These are phyloP conservation scores for Oxytorus armatus DNA, from an alignment of 2,888 invertebrate species.

Conservation along the genomic window DNA sequence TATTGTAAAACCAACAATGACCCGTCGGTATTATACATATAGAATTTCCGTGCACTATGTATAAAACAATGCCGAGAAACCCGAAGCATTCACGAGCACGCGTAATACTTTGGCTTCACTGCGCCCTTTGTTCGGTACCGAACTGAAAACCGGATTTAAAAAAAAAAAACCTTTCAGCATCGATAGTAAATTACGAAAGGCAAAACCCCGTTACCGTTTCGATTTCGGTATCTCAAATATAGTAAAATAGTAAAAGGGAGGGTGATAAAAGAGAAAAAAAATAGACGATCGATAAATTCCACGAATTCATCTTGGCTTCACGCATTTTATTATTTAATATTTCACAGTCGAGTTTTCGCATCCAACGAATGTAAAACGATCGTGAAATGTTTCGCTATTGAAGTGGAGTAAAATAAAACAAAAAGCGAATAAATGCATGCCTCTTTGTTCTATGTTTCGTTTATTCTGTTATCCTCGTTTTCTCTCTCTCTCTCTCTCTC, in stretches of 20 bases:
- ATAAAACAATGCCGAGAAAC: slow-evolving; percentile 19
- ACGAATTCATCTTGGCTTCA: too few relatives aligned
- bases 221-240: slow-evolving; percentile 35
- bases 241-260: slow-evolving; percentile 27
- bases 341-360: too few relatives aligned
- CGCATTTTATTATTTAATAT: too few relatives aligned
- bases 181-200: slow-evolving; percentile 50
- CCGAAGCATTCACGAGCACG: slow-evolving; percentile 30
- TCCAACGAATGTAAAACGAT: too few relatives aligned
- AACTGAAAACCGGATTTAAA: slow-evolving; percentile 48
- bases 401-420: too few relatives aligned
- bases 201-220: not conserved
- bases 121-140: slow-evolving; percentile 51
- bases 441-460: too few relatives aligned
- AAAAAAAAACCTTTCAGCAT: slow-evolving; percentile 35
- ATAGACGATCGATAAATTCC: too few relatives aligned
- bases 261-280: too few relatives aligned
- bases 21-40: not conserved
- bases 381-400: too few relatives aligned
- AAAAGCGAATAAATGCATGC: too few relatives aligned
- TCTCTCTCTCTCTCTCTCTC: too few relatives aligned
- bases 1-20: slow-evolving; percentile 19
- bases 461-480: too few relatives aligned
- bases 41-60: slow-evolving; percentile 11
- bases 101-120: slow-evolving; percentile 37